Conservation (phyloP, 2,113 vertebrate species). For the Nothobranchius furzeri region DNA sequence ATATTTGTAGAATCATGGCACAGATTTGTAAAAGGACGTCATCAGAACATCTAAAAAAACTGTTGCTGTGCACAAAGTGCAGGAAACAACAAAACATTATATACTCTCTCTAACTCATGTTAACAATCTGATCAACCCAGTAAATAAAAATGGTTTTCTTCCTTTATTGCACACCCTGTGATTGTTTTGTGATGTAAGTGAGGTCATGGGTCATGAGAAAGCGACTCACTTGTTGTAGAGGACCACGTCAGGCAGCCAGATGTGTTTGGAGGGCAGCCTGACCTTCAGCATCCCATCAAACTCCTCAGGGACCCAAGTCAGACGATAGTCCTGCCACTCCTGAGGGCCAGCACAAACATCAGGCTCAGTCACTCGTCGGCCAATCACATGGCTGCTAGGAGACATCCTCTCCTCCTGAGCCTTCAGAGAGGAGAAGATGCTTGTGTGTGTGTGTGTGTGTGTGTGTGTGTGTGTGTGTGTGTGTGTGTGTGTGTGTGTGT, state of each 20-base stretch:
- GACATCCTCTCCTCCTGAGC: not conserved
- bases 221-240: conserved; percentile 97
- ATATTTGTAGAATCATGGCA: no score
- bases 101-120: no score
- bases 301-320: conserved; percentile 93
- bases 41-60: not conserved
- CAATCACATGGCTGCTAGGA: conserved; percentile 15
- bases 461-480: no score
- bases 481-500: conserved; percentile 3
- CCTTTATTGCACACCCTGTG: not conserved
- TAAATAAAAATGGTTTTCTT: no score
- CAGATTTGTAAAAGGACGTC: no score
- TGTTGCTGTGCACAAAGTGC: no score
- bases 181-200: conserved; percentile 4
- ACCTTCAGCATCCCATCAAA: conserved; percentile 98
- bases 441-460: no score
- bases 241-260: conserved; percentile 98
- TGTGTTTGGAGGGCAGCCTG: conserved; percentile 95
- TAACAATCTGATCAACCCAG: no score
- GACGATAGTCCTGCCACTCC: conserved; percentile 98
- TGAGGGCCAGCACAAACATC: conserved; percentile 62
- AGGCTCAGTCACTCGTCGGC: conserved; percentile 15
- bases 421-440: no score
- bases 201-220: not conserved
- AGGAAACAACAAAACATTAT: no score